Percentiles rank a stretch among this genome's conserved stretches.
Conservation (phyloP, 2,888 invertebrate genomes). For the Scaptomyza tumidula region DNA sequence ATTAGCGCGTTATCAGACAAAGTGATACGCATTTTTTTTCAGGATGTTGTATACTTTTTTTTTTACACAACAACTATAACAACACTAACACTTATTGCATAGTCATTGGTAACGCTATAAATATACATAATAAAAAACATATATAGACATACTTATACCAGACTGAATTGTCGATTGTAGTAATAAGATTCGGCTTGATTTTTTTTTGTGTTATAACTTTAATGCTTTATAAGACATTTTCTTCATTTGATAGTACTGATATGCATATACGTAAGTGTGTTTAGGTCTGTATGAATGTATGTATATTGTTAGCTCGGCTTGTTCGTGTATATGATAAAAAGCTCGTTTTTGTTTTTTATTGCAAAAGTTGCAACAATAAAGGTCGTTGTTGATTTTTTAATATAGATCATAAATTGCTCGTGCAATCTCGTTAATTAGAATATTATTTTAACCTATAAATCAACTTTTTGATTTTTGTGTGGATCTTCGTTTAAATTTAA, state of each 20-base stretch:
- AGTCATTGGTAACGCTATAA: constrained; percentile 39
- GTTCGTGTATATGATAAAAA: too few species aligned
- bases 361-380: constrained; percentile 47
- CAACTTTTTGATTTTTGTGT: background rate
- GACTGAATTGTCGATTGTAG: constrained; percentile 17
- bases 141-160: background rate
- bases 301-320: background rate
- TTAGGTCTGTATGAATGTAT: background rate
- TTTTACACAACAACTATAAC: background rate
- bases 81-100: constrained; percentile 16
- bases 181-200: constrained; percentile 17
- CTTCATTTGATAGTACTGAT: constrained; percentile 32
- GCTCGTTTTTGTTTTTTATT: too few species aligned
- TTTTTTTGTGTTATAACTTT: constrained; percentile 1
- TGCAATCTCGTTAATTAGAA: background rate
- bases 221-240: constrained; percentile 9
- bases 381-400: background rate
- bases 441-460: background rate
- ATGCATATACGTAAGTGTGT: background rate
- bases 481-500: background rate
- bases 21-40: constrained; percentile 35
- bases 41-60: constrained; percentile 38
- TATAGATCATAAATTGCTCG: constrained; percentile 28
- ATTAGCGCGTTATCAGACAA: constrained; percentile 38
- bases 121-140: background rate